Conservation (phyloP, 2,888 invertebrate genomes). For the Epinotia demarniana region DNA sequence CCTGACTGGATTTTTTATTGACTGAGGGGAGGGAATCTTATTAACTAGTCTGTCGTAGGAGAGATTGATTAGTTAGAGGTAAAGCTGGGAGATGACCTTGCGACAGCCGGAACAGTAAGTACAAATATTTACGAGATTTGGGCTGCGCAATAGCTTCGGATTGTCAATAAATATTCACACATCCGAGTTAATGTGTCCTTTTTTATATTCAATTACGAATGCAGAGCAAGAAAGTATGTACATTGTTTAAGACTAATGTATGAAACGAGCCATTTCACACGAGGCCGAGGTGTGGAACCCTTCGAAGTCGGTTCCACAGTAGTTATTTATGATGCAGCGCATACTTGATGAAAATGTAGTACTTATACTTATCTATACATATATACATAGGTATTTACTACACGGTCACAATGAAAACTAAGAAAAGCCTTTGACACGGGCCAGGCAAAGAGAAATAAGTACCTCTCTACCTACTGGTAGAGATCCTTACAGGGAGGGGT, state of each 20-base stretch:
- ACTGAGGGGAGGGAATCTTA: background rate
- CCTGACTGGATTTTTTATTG: too few species aligned
- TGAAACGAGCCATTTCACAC: constrained; percentile 19
- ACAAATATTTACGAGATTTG: constrained; percentile 37
- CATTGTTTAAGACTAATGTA: constrained; percentile 20
- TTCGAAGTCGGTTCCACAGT: constrained; percentile 6
- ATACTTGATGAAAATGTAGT: constrained; percentile 1
- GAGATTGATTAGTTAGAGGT: constrained; percentile 24
- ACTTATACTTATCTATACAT: background rate
- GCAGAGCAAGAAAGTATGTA: constrained; percentile 3
- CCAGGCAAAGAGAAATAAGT: too few species aligned
- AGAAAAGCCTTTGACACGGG: too few species aligned
- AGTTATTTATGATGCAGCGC: constrained; percentile 2
- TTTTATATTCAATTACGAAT: constrained; percentile 8
- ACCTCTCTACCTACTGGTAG: too few species aligned
- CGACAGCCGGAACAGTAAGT: constrained; percentile 30
- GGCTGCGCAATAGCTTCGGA: constrained; percentile 29
- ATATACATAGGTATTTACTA: background rate
- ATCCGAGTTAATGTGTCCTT: constrained; percentile 27
- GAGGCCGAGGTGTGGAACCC: constrained; percentile 10
- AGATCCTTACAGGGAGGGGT: too few species aligned
- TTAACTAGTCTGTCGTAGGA: background rate
- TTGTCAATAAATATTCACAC: constrained; percentile 31
- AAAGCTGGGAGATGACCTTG: constrained; percentile 11
- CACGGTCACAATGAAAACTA: too few species aligned